phyloP scores from a whole-genome alignment of 2,113 vertebrate species.

The Hassar affinis region DNA sequence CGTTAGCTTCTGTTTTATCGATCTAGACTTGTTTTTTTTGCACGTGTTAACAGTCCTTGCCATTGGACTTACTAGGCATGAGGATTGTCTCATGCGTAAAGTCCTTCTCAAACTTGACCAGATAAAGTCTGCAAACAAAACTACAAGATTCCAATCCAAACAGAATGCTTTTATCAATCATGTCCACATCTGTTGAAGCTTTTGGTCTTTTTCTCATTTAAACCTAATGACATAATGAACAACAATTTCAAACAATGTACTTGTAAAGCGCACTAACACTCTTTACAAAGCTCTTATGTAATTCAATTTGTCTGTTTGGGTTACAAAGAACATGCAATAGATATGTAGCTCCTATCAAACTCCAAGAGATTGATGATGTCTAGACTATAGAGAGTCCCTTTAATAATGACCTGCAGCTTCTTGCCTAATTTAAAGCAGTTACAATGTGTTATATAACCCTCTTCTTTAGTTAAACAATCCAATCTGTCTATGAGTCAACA shows the following conservation, averaged over 20 bases:
- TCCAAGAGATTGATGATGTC: slow-evolving; percentile 22
- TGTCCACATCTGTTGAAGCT: slow-evolving; percentile 22
- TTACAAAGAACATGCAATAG: slow-evolving; percentile 6
- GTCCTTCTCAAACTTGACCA: background rate
- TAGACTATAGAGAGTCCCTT: slow-evolving; percentile 20
- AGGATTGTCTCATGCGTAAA: background rate
- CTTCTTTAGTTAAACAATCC: slow-evolving; percentile 4
- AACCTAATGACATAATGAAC: slow-evolving; percentile 27
- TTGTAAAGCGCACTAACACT: background rate
- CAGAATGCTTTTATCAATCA: slow-evolving; percentile 12
- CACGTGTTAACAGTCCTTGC: background rate
- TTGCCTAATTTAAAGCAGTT: slow-evolving; percentile 29
- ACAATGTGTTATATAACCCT: background rate
- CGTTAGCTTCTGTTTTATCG: background rate
- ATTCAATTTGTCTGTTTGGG: slow-evolving; percentile 36
- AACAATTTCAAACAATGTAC: slow-evolving; percentile 36
- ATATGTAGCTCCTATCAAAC: slow-evolving; percentile 14
- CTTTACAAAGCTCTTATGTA: slow-evolving; percentile 20
- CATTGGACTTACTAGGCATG: background rate
- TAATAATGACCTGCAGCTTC: slow-evolving; percentile 32
- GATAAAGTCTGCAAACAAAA: background rate
- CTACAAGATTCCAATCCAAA: background rate
- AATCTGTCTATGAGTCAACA: background rate
- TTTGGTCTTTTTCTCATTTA: background rate
- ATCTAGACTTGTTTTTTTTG: background rate